phyloP scores from a whole-genome alignment of 2,113 vertebrate species.

The Apteryx mantelli region DNA sequence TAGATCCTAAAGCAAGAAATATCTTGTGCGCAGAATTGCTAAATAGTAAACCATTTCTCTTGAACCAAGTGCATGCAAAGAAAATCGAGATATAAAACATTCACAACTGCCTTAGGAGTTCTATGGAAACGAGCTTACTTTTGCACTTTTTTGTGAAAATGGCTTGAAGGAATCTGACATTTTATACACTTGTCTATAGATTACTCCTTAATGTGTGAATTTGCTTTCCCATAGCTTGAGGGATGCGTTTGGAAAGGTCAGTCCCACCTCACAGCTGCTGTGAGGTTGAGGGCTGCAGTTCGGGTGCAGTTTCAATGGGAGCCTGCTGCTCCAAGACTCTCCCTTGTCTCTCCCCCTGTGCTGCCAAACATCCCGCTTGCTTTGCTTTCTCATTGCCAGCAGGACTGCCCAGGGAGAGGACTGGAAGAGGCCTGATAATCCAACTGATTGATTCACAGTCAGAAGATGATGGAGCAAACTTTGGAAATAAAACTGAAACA shows the following conservation, averaged over 20 bases:
- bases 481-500: background rate
- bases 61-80: background rate
- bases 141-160: background rate
- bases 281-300: rapidly evolving
- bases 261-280: background rate
- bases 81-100: background rate
- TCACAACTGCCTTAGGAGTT: background rate
- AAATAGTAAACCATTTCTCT: background rate
- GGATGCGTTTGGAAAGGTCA: background rate
- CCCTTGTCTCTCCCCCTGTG: background rate
- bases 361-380: background rate
- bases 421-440: background rate
- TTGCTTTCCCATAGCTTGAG: background rate
- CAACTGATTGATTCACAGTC: background rate
- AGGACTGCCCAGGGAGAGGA: background rate
- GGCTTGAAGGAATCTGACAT: background rate
- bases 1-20: background rate
- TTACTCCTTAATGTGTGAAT: background rate
- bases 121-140: background rate
- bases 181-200: background rate
- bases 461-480: background rate
- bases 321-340: rapidly evolving
- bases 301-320: background rate
- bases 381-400: background rate
- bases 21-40: background rate